Conservation (phyloP, 53 echinoderm and acorn worm genomes). For the Crossaster papposus region DNA sequence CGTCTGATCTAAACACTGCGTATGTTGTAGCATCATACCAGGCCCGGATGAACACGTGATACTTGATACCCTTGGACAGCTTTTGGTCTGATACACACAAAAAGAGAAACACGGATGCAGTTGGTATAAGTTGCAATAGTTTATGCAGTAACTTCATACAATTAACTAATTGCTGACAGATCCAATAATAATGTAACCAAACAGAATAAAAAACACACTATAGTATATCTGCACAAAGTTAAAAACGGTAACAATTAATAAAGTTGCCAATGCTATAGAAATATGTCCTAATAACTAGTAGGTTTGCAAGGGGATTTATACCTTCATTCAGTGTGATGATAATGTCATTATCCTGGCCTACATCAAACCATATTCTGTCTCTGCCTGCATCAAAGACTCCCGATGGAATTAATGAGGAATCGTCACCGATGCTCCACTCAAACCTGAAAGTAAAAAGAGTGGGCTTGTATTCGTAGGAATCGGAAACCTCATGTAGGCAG, state of each 20-base stretch:
- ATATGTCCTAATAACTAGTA: no score
- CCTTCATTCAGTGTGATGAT: background rate
- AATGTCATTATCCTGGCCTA: constrained; percentile 20
- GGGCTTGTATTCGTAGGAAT: no score
- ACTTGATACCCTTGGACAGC: constrained; percentile 16
- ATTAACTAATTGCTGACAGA: no score
- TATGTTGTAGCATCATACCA: constrained; percentile 56
- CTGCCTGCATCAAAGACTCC: constrained; percentile 45
- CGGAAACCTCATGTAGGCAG: background rate
- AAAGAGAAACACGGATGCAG: background rate
- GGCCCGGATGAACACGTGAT: constrained; percentile 57
- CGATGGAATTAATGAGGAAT: background rate
- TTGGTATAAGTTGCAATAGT: background rate
- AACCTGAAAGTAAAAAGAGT: constrained; percentile 14
- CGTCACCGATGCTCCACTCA: constrained; percentile 47
- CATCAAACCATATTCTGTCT: constrained; percentile 51
- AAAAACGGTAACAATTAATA: no score
- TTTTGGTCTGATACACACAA: background rate
- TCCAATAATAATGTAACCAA: no score
- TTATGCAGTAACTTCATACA: no score
- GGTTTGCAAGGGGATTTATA: background rate
- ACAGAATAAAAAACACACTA: no score
- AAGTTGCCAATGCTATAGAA: no score
- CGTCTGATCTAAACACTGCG: constrained; percentile 61
- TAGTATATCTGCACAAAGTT: no score